Conservation (phyloP, 92 coral and sea anemone genomes). For the Plumapathes pennacea region DNA sequence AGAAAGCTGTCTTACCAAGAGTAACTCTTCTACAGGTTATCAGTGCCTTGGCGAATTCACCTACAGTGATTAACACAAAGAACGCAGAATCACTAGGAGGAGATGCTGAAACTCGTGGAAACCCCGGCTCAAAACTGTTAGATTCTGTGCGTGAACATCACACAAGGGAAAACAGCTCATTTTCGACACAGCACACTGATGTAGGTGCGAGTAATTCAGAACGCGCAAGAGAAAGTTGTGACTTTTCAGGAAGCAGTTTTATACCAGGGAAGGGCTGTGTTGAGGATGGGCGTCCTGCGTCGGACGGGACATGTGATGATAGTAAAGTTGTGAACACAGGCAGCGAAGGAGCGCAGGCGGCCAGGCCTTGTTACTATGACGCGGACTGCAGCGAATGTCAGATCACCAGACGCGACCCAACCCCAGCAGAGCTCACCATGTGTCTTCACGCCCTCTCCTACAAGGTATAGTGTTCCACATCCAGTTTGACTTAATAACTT, state of each 20-base stretch:
- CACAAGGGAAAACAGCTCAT: too few relatives aligned
- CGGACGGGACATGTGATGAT: not conserved
- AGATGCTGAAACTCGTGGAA: not conserved
- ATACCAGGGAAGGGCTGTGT: too few relatives aligned
- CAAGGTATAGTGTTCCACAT: too few relatives aligned
- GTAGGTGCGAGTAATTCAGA: not conserved
- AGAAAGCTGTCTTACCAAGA: too few relatives aligned
- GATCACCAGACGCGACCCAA: constrained; percentile 77
- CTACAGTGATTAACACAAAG: constrained; percentile 35
- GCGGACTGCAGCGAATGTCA: constrained; percentile 81
- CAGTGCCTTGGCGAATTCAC: constrained; percentile 35
- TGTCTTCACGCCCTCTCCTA: constrained; percentile 89
- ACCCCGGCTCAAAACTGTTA: too few relatives aligned
- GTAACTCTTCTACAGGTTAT: constrained; percentile 47
- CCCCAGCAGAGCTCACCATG: constrained; percentile 79
- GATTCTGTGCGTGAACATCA: too few relatives aligned
- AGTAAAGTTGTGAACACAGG: not conserved
- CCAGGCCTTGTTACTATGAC: constrained; percentile 29
- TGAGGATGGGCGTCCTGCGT: too few relatives aligned
- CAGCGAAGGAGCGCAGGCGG: not conserved
- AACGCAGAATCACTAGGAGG: not conserved
- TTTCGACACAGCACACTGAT: not conserved
- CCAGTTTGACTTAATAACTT: too few relatives aligned
- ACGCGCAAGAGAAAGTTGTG: not conserved
- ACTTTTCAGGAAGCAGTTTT: too few relatives aligned